Base-by-base conservation (phyloP, 1,140 invertebrate species). In the Sinella curviseta region DNA sequence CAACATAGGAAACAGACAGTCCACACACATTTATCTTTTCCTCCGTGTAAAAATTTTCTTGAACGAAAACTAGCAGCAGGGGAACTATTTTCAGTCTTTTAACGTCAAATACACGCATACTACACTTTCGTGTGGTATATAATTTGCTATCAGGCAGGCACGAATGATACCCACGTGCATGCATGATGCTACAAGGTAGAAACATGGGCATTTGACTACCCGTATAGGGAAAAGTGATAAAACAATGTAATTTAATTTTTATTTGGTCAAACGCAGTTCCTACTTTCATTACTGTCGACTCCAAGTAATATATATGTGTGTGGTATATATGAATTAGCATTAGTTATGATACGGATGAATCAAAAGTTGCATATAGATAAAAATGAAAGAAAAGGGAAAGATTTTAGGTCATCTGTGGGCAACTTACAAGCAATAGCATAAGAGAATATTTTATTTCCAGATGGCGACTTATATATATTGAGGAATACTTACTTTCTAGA, bases 11-110 rank as follows among this genome's bases (percentile, higher is more conserved):
- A 70, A 70, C 65, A 70, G 65, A 70, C 31, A 31, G 65, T 70
- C 28, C 31, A n/a, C 65, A 70, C 26, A 70, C 65, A 70, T 70
- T 70, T 70, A 70, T 70, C 65, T 70, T 70, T 70, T 70, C n/a
- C 30, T 70, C 30, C 30, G 4, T 70, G 14, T 14, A 17, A n/a
- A 60, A 26, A 60, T 48, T 48, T 8, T 48, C 39, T 48, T 48
- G 39, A 48, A 48, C 39, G n/a, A 48, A 48, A 48, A 48, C 39
- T 48, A 20, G 39, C 39, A 48, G 20, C 39, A 48, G 39, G 39
- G 39, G 39, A 48, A 20, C 39, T 48, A 8, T 48, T 48, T 48
- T 48, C 39, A 48, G 8, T 48, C 39, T 48, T 48, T 48, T 48
- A 48, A 48, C 39, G 39, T 48, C 39, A 48, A 48, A 8, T 48